A percentile compares a stretch with the other conserved stretches of the same genome.
Conservation (phyloP, 2,797 vertebrate genomes). For the Heliangelus exortis region DNA sequence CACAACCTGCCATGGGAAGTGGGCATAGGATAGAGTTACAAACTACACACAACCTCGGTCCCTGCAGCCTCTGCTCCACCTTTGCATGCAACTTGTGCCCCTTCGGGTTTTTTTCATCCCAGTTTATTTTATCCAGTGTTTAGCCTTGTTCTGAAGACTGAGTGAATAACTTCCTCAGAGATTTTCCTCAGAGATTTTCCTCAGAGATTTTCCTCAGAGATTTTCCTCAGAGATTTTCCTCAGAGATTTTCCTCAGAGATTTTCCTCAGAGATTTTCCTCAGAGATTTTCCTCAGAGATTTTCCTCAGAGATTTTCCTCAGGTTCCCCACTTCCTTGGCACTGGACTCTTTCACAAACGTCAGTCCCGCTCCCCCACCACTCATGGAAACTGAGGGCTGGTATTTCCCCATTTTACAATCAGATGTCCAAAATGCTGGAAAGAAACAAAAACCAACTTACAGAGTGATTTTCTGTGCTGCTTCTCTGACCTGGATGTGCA, state of each 20-base stretch:
- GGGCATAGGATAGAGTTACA: background rate
- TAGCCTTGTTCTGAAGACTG: background rate
- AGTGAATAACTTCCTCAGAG: background rate
- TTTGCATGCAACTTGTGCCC: accelerated
- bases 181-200: too few relatives aligned
- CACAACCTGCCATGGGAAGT: background rate
- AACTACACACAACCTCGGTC: too few relatives aligned
- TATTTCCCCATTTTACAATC: background rate
- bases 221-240: too few relatives aligned
- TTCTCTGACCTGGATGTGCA: background rate
- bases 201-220: too few relatives aligned
- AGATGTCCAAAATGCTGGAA: background rate
- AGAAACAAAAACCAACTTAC: too few relatives aligned
- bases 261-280: too few relatives aligned
- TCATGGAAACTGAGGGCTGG: background rate
- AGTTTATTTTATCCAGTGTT: too few relatives aligned
- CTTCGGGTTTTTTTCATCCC: background rate
- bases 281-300: too few relatives aligned
- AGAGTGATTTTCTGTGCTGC: too few relatives aligned
- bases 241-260: too few relatives aligned
- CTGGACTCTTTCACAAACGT: background rate
- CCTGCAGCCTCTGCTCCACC: background rate
- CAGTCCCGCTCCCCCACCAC: background rate
- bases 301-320: too few relatives aligned
- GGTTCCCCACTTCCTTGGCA: background rate